Conservation (phyloP, 2,888 invertebrate genomes). For the Leptinotarsa juncta region DNA sequence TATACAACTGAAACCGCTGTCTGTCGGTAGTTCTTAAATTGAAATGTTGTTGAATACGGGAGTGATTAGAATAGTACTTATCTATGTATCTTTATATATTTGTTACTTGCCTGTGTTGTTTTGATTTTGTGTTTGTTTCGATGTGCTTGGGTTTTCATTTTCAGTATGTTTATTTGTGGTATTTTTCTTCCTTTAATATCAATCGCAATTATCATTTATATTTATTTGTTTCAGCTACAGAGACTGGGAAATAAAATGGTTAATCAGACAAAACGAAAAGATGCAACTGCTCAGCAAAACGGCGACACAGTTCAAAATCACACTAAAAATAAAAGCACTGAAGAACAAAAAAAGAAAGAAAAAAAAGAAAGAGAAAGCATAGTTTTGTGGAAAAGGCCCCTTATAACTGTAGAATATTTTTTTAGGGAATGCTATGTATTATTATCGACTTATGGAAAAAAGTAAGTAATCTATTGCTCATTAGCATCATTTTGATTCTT, state of each 20-base stretch:
- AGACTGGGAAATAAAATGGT: constrained; percentile 76
- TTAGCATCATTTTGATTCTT: too few species aligned
- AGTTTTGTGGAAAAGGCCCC: constrained; percentile 85
- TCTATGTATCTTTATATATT: too few species aligned
- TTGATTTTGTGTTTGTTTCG: too few species aligned
- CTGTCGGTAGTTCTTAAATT: too few species aligned
- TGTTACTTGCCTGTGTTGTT: too few species aligned
- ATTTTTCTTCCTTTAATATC: not conserved
- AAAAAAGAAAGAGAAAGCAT: constrained; percentile 73
- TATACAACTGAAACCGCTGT: too few species aligned
- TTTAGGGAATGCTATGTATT: constrained; percentile 78
- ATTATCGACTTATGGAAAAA: constrained; percentile 70
- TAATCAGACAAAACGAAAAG: constrained; percentile 60
- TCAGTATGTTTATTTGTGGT: too few species aligned
- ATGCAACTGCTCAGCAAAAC: constrained; percentile 46
- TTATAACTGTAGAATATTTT: constrained; percentile 85
- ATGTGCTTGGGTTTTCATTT: too few species aligned
- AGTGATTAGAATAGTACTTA: too few species aligned
- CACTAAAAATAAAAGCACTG: constrained; percentile 43
- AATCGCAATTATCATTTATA: not conserved
- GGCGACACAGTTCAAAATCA: constrained; percentile 48
- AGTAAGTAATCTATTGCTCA: constrained; percentile 64
- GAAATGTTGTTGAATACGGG: too few species aligned
- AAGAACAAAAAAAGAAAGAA: constrained; percentile 62
- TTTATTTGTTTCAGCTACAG: constrained; percentile 68